Percentiles rank a stretch among this genome's conserved stretches.
These are phyloP conservation scores for Lepetodrilus schrolli DNA, from an alignment of 2,888 invertebrate species.

Conservation along the genomic window DNA sequence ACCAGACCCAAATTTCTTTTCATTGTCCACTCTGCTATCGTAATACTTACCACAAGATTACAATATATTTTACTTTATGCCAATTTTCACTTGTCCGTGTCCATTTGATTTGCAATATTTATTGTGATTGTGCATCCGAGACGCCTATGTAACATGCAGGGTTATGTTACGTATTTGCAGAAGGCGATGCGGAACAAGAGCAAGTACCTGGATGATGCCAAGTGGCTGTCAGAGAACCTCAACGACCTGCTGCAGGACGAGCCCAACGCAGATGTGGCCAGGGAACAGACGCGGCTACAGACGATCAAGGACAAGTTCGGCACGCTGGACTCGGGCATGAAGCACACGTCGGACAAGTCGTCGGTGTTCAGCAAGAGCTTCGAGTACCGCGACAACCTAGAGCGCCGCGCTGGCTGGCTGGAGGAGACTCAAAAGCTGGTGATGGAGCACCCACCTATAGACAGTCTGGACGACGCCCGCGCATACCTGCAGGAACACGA, in stretches of 20 bases:
- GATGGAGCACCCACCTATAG: conserved; percentile 65
- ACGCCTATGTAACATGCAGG: too few relatives aligned
- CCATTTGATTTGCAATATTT: too few relatives aligned
- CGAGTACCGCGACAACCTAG: conserved; percentile 90
- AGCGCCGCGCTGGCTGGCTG: conserved; percentile 84
- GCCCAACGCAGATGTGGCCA: conserved; percentile 85
- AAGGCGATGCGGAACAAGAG: conserved; percentile 63
- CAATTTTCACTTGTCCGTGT: too few relatives aligned
- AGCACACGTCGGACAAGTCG: conserved; percentile 93
- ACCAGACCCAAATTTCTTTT: too few relatives aligned
- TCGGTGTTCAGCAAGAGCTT: conserved; percentile 94
- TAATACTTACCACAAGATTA: too few relatives aligned
- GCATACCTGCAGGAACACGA: conserved; percentile 69
- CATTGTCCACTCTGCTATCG: too few relatives aligned
- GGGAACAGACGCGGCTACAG: conserved; percentile 88
- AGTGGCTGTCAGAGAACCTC: conserved; percentile 93
- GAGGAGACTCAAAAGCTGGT: conserved; percentile 64
- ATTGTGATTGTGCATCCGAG: too few relatives aligned
- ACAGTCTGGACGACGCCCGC: conserved; percentile 67
- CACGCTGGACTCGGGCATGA: conserved; percentile 88
- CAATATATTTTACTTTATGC: too few relatives aligned
- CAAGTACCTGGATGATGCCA: conserved; percentile 85
- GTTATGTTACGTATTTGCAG: conserved; percentile 54
- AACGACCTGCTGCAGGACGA: conserved; percentile 90
- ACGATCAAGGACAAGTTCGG: conserved; percentile 83